A percentile compares a stretch with the other conserved stretches of the same genome.
Evolutionary conservation across 92 coral and sea anemone species (phyloP).

Genomic region (Porites lobata): DNA sequence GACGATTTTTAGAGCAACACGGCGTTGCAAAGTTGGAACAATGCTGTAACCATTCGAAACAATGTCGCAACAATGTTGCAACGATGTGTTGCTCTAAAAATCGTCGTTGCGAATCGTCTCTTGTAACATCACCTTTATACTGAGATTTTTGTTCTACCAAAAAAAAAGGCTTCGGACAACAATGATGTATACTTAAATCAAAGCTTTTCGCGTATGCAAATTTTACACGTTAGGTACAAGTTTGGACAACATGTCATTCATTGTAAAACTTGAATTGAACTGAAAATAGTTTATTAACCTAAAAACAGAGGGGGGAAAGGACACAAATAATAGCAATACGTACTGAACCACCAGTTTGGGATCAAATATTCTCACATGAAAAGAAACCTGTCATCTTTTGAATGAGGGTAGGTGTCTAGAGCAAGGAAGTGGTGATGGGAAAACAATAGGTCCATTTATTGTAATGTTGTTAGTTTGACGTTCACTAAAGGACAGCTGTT

Average conservation of each 20-base stretch:
- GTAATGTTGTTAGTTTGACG: slow-evolving; percentile 15
- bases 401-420: neutral
- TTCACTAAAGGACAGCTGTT: neutral
- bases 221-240: no score
- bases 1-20: no score
- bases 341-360: neutral
- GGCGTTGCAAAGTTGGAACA: no score
- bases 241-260: neutral
- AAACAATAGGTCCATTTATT: slow-evolving; percentile 14
- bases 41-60: no score
- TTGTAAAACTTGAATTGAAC: neutral
- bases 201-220: no score
- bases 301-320: neutral
- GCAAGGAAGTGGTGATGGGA: neutral
- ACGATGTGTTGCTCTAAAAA: no score
- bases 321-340: neutral
- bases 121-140: no score
- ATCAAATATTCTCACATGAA: neutral
- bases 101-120: no score
- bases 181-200: no score
- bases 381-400: slow-evolving; percentile 13
- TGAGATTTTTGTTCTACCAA: no score
- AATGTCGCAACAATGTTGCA: no score
- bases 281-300: neutral
- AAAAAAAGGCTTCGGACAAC: no score